Conservation (phyloP, 2,888 invertebrate genomes). For the Noctua fimbriata region DNA sequence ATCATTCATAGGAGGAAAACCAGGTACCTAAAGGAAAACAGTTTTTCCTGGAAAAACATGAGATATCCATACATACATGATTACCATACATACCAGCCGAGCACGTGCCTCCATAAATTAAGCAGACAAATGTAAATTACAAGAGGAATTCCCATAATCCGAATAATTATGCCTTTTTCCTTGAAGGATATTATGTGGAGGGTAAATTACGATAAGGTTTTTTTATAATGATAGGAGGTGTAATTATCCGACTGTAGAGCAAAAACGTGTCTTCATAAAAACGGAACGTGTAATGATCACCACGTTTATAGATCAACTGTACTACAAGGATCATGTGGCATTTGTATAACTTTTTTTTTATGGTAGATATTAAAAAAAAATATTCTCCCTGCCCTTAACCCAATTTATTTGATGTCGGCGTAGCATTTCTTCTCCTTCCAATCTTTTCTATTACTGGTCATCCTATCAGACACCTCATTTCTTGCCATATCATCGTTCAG, state of each 20-base stretch:
- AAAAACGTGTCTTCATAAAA: slow-evolving; percentile 3
- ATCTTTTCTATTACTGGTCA: too few relatives aligned
- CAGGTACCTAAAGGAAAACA: background rate
- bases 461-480: too few relatives aligned
- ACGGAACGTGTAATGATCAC: background rate
- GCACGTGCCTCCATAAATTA: slow-evolving; percentile 49
- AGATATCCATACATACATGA: background rate
- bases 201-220: background rate
- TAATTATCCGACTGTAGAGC: background rate
- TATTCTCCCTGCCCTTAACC: too few relatives aligned
- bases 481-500: too few relatives aligned
- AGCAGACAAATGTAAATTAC: slow-evolving; percentile 41
- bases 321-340: background rate
- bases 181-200: slow-evolving; percentile 23
- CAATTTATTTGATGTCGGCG: too few relatives aligned
- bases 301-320: background rate
- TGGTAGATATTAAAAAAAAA: too few relatives aligned
- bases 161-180: slow-evolving; percentile 48
- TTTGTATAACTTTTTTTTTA: too few relatives aligned
- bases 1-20: background rate
- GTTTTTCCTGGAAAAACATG: slow-evolving; percentile 14
- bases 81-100: background rate
- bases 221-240: background rate
- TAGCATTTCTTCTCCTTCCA: too few relatives aligned
- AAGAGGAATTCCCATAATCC: slow-evolving; percentile 32